These are phyloP conservation scores for Drosophila aff. DNA, from an alignment of 1,140 invertebrate species.

Conservation along the genomic window DNA sequence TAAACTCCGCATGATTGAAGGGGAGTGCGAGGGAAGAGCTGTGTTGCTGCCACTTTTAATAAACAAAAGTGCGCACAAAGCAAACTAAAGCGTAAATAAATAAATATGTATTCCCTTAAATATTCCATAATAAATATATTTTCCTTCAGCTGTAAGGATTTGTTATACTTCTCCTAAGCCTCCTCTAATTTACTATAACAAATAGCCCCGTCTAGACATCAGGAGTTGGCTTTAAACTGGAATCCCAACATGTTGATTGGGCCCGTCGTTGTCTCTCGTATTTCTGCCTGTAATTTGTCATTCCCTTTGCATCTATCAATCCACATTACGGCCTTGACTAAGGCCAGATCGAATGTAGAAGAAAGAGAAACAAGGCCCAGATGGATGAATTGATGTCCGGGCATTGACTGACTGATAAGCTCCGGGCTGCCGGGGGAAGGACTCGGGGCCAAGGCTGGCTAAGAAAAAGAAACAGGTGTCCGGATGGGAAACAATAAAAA, in stretches of 20 bases:
- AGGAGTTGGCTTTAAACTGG: slow-evolving; percentile 6
- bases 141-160: not conserved
- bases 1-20: slow-evolving; percentile 6
- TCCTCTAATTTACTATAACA: not conserved
- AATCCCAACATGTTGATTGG: slow-evolving; percentile 22
- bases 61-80: slow-evolving; percentile 20
- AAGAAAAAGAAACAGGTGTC: slow-evolving; percentile 47
- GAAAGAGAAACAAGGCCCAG: slow-evolving; percentile 15
- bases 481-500: slow-evolving; percentile 35
- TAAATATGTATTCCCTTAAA: not conserved
- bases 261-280: slow-evolving; percentile 18
- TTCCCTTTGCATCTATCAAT: slow-evolving; percentile 45
- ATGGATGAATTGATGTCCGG: slow-evolving; percentile 46
- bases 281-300: slow-evolving; percentile 41
- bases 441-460: not conserved
- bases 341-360: slow-evolving; percentile 4
- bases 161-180: not conserved
- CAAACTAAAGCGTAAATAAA: slow-evolving; percentile 1
- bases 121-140: not conserved
- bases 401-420: slow-evolving; percentile 43
- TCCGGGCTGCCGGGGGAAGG: not conserved
- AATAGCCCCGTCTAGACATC: slow-evolving; percentile 5
- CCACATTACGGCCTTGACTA: slow-evolving; percentile 29
- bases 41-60: slow-evolving; percentile 13
- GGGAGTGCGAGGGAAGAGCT: not conserved